Base-by-base conservation (phyloP, 2,888 invertebrate species). In the Latrodectus elegans region DNA sequence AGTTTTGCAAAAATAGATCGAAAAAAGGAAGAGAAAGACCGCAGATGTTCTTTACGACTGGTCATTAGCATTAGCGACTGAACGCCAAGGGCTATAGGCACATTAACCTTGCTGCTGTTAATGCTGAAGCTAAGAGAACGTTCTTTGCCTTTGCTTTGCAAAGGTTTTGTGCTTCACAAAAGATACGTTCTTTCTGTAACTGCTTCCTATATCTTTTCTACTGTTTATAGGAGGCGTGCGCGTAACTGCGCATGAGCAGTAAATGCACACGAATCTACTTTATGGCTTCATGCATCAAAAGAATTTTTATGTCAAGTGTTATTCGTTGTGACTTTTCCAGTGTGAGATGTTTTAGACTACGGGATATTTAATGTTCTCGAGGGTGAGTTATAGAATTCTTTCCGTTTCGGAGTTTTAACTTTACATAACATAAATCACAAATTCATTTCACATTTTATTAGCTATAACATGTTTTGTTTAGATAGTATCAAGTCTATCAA, bases 51-150 rank as follows among this genome's bases (percentile, higher is more conserved):
- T 83, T 76, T 76, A 83, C 83, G 83, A 76, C 76, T 64, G 76
- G 71, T 83, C 83, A 76, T 83, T 83, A 83, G 83, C 83, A 83
- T 83, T 71, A 51, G 83, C 83, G 83, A 83, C 83, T 83, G 60
- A 17, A 68, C 75, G 81, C 68, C 68, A 81, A 72, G 64, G 64
- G 80, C 64, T 72, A 22, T 53, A 26, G 60, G 65, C 64, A 49
- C 81, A 74, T 81, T 73, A 81, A 81, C 81, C 81, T 81, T 53
- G 67, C 64, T 70, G 49, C 26, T 49, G 22, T 38, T 60, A 60
- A 60, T 60, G 60, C 60, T 55, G 55, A 6, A 55, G 55, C 55
- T 10, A n/a, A 60, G 60, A 60, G 60, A 60, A 11, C 60, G n/a
- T 60, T 60, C 60, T 60, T 60, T 60, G 60, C 71, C 55, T 22